Percentiles rank a stretch among this genome's conserved stretches.
phyloP scores from a whole-genome alignment of 2,113 vertebrate species.

The Myiagra hebetior region DNA sequence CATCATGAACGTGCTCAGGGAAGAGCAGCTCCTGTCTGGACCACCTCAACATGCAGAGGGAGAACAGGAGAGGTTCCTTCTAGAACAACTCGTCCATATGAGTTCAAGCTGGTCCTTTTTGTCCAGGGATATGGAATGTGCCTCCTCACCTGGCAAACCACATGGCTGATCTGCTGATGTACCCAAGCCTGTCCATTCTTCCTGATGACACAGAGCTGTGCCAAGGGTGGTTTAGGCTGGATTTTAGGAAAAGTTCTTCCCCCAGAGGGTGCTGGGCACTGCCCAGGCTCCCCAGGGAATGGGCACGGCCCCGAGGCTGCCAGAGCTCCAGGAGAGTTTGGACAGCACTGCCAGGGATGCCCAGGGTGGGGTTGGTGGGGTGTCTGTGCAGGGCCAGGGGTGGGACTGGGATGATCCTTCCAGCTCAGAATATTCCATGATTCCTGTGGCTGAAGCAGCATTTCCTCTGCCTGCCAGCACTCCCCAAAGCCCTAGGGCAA shows the following conservation, averaged over 20 bases:
- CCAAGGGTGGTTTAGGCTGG: rapidly evolving
- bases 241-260: background rate
- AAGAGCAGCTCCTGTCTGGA: background rate
- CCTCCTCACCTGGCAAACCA: too few relatives aligned
- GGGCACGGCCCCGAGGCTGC: rapidly evolving
- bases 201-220: background rate
- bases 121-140: too few relatives aligned
- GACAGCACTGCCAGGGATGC: rapidly evolving
- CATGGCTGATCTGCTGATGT: background rate
- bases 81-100: background rate
- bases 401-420: background rate
- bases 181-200: background rate
- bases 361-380: background rate
- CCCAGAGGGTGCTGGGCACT: background rate
- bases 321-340: rapidly evolving
- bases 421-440: background rate
- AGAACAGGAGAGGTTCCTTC: background rate
- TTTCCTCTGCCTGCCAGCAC: background rate
- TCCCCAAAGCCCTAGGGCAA: background rate
- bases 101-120: background rate
- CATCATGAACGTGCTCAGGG: rapidly evolving
- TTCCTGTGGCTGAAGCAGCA: background rate
- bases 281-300: background rate
- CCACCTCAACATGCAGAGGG: background rate
- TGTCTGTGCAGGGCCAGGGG: background rate